Percentiles rank a stretch among this genome's conserved stretches.
Conservation (phyloP, 2,888 invertebrate genomes). For the Eurytoma californica region DNA sequence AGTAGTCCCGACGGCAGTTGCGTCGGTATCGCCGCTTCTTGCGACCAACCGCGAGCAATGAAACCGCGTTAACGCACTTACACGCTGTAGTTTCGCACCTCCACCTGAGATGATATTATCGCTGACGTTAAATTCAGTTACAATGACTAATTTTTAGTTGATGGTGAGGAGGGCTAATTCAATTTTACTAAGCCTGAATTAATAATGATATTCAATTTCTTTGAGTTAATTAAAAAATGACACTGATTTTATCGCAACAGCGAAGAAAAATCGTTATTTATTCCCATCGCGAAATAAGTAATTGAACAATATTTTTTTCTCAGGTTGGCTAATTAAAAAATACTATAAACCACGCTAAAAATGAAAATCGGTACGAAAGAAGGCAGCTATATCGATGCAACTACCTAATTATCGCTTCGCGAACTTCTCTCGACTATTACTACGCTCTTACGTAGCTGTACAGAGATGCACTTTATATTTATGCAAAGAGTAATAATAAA, state of each 20-base stretch:
- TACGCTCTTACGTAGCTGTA: constrained; percentile 41
- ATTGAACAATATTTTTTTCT: no score
- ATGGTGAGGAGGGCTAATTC: no score
- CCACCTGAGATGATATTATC: neutral
- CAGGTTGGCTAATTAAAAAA: no score
- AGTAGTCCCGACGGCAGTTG: constrained; percentile 25
- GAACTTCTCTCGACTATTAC: constrained; percentile 12
- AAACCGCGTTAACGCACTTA: neutral
- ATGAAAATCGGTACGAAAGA: neutral
- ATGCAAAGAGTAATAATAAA: constrained; percentile 14
- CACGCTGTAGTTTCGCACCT: neutral
- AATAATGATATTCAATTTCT: no score
- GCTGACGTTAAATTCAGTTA: constrained; percentile 6
- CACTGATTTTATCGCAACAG: no score
- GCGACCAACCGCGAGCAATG: constrained; percentile 11
- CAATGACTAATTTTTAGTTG: neutral
- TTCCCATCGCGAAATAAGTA: no score
- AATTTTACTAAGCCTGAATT: no score
- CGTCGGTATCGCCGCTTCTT: constrained; percentile 12
- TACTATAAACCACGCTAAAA: no score
- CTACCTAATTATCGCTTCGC: constrained; percentile 20
- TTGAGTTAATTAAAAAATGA: no score
- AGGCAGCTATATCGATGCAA: constrained; percentile 2
- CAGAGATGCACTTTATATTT: constrained; percentile 50
- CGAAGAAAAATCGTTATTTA: no score